A percentile compares a stretch with the other conserved stretches of the same genome.
These are phyloP conservation scores for Psix sp. DNA, from an alignment of 1,140 invertebrate genomes.

Conservation along the genomic window DNA sequence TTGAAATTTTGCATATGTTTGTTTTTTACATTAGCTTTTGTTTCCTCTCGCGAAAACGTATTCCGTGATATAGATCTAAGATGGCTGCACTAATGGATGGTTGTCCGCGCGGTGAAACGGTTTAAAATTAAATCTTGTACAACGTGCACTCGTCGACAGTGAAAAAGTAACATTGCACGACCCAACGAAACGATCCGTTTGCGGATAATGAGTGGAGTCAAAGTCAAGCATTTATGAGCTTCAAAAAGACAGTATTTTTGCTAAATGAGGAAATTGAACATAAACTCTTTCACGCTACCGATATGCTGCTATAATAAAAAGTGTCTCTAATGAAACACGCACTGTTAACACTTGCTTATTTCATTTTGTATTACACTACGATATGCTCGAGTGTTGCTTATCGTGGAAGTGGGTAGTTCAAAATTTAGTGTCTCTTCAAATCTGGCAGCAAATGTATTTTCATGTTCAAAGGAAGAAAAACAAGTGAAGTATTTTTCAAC, in stretches of 20 bases:
- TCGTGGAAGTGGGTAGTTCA: no score
- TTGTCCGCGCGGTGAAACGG: slow-evolving; percentile 21
- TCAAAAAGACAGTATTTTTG: slow-evolving; percentile 28
- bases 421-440: no score
- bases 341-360: slow-evolving; percentile 31
- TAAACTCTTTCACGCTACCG: slow-evolving; percentile 39
- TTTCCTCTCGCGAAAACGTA: not conserved
- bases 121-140: slow-evolving; percentile 52
- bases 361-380: slow-evolving; percentile 33
- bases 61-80: slow-evolving; percentile 4
- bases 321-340: slow-evolving; percentile 40
- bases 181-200: slow-evolving; percentile 35
- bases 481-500: no score
- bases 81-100: slow-evolving; percentile 34
- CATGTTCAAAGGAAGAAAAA: no score
- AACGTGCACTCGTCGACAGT: slow-evolving; percentile 40
- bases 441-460: no score
- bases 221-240: slow-evolving; percentile 49
- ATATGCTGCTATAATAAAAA: slow-evolving; percentile 30
- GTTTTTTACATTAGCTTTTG: not conserved
- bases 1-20: no score
- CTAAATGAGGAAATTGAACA: slow-evolving; percentile 41
- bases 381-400: no score
- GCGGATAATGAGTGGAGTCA: slow-evolving; percentile 39
- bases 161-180: slow-evolving; percentile 36